Percentiles rank a stretch among this genome's conserved stretches.
phyloP scores from a whole-genome alignment of 2,797 vertebrate genomes.

The Pseudomugil gertrudae region DNA sequence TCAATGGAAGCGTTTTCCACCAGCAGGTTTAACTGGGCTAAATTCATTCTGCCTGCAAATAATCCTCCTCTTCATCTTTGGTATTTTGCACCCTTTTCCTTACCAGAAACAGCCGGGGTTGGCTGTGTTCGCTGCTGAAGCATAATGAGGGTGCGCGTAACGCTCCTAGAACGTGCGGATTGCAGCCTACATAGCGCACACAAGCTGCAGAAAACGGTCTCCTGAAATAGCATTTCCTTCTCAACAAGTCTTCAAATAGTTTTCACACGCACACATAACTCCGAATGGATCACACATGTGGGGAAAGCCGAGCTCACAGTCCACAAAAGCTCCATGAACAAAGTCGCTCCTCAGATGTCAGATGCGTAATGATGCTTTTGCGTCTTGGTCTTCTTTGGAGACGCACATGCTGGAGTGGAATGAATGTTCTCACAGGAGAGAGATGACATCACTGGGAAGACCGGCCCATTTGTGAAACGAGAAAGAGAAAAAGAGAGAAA shows the following conservation, averaged over 20 bases:
- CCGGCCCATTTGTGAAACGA: conserved; percentile 62
- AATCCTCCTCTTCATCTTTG: conserved; percentile 66
- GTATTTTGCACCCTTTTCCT: conserved; percentile 21
- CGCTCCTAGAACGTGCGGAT: conserved; percentile 14
- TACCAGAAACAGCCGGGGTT: conserved; percentile 20
- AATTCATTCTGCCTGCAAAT: conserved; percentile 75
- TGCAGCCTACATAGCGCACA: conserved; percentile 3
- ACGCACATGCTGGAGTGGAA: conserved; percentile 35
- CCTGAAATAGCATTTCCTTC: conserved; percentile 9
- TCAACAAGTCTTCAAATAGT: conserved; percentile 14
- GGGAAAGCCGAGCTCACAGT: neutral
- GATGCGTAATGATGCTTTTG: conserved; percentile 59
- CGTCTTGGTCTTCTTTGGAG: conserved; percentile 39
- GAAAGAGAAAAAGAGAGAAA: conserved; percentile 7
- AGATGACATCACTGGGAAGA: conserved; percentile 73
- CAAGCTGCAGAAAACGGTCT: conserved; percentile 8
- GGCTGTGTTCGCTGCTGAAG: conserved; percentile 12
- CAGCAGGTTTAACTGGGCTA: conserved; percentile 52
- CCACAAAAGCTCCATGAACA: conserved; percentile 1
- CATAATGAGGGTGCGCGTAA: conserved; percentile 50
- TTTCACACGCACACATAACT: conserved; percentile 7
- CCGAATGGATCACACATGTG: conserved; percentile 12
- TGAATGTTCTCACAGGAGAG: conserved; percentile 53
- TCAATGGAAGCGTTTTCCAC: conserved; percentile 75
- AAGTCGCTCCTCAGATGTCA: conserved; percentile 13